Percentiles rank a stretch among this genome's conserved stretches.
These are phyloP conservation scores for Hydrochoerus hydrochaeris DNA, from an alignment of 2,113 vertebrate genomes.

Conservation along the genomic window DNA sequence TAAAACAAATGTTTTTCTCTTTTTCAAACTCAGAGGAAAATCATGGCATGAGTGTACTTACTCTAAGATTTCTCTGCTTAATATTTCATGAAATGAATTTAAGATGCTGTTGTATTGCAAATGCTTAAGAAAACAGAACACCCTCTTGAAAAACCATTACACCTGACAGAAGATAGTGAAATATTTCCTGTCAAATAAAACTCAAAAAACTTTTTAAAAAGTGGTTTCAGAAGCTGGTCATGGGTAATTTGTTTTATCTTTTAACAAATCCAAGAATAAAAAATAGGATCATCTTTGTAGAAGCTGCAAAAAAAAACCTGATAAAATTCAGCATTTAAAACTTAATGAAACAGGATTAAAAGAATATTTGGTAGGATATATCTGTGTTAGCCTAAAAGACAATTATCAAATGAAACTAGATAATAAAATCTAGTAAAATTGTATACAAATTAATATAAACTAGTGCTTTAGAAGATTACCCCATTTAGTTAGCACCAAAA, in stretches of 20 bases:
- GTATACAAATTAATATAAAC: neutral
- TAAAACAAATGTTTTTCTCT: neutral
- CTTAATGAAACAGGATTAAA: neutral
- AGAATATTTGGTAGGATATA: neutral
- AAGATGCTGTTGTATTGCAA: neutral
- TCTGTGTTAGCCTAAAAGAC: neutral
- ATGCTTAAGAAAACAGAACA: neutral
- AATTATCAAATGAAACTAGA: neutral
- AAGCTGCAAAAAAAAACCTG: neutral
- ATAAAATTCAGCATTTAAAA: constrained; percentile 5
- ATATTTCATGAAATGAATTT: neutral
- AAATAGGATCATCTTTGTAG: neutral
- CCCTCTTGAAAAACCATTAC: neutral
- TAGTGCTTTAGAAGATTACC: neutral
- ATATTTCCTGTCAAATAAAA: neutral
- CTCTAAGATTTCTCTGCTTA: neutral
- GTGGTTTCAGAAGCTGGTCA: neutral
- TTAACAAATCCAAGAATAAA: neutral
- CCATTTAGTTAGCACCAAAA: neutral
- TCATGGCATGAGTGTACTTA: neutral
- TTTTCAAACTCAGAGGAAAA: neutral
- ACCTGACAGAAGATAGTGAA: neutral
- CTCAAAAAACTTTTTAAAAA: neutral
- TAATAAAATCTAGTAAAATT: neutral
- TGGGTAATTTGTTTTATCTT: neutral